phyloP scores from a whole-genome alignment of 1,140 invertebrate species.

The Diorhabda carinulata region DNA sequence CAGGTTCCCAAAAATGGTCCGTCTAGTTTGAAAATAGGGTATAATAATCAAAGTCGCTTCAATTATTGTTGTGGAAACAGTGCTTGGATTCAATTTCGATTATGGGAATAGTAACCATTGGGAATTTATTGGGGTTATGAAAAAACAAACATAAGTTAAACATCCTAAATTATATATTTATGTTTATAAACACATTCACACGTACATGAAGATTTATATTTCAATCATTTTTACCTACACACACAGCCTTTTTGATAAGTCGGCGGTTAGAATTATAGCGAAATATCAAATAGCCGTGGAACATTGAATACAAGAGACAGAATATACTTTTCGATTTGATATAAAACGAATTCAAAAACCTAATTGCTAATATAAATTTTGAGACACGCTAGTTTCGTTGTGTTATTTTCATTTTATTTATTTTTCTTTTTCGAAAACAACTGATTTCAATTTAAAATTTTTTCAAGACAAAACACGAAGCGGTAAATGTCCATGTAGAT shows the following conservation, averaged over 20 bases:
- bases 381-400: conserved; percentile 31
- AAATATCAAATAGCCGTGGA: conserved; percentile 39
- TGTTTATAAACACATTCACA: conserved; percentile 47
- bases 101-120: too few species aligned
- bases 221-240: conserved; percentile 29
- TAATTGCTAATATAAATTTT: conserved; percentile 27
- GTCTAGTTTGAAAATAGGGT: too few species aligned
- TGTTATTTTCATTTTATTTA: conserved; percentile 9
- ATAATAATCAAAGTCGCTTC: too few species aligned
- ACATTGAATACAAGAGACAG: conserved; percentile 17
- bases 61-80: too few species aligned
- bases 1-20: too few species aligned
- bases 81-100: too few species aligned
- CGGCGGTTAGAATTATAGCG: conserved; percentile 28
- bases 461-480: background rate
- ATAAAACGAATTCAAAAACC: background rate
- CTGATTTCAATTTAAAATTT: background rate
- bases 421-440: background rate
- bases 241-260: conserved; percentile 44
- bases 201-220: conserved; percentile 37
- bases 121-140: background rate
- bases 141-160: conserved; percentile 31
- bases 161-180: conserved; percentile 42
- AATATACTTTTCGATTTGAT: conserved; percentile 36
- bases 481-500: background rate